phyloP scores from a whole-genome alignment of 2,888 invertebrate genomes.

The Ethmia dodecea region DNA sequence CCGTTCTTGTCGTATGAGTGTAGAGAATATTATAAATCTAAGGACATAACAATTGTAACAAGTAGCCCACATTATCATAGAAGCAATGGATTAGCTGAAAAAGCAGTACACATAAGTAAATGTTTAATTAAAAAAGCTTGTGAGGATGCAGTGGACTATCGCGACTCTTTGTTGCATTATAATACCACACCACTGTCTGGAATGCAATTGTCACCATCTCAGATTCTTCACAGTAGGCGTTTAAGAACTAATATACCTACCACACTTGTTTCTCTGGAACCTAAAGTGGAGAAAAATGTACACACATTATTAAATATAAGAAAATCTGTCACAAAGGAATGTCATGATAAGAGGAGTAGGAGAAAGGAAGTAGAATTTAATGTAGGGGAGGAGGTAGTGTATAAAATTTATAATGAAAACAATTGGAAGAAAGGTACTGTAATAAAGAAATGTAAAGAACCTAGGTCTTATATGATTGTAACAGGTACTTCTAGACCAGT shows the following conservation, averaged over 20 bases:
- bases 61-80: constrained; percentile 13
- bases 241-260: constrained; percentile 6
- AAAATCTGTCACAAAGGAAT: not conserved
- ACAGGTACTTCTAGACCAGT: not conserved
- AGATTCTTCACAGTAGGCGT: constrained; percentile 14
- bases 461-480: not conserved
- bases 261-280: not conserved
- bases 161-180: constrained; percentile 10
- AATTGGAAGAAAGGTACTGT: not conserved
- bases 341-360: not conserved
- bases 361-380: not conserved
- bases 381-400: not conserved
- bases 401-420: not conserved
- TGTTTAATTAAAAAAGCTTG: constrained; percentile 9
- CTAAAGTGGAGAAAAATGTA: not conserved
- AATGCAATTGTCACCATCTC: constrained; percentile 12
- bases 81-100: constrained; percentile 15
- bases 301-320: not conserved
- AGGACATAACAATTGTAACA: constrained; percentile 7
- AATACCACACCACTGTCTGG: constrained; percentile 12
- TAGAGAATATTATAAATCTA: constrained; percentile 7
- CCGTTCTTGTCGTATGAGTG: constrained; percentile 14
- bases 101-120: constrained; percentile 13
- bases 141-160: constrained; percentile 13
- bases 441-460: not conserved